These are phyloP conservation scores for Heteronetta atricapilla DNA, from an alignment of 2,113 vertebrate genomes.

Conservation along the genomic window DNA sequence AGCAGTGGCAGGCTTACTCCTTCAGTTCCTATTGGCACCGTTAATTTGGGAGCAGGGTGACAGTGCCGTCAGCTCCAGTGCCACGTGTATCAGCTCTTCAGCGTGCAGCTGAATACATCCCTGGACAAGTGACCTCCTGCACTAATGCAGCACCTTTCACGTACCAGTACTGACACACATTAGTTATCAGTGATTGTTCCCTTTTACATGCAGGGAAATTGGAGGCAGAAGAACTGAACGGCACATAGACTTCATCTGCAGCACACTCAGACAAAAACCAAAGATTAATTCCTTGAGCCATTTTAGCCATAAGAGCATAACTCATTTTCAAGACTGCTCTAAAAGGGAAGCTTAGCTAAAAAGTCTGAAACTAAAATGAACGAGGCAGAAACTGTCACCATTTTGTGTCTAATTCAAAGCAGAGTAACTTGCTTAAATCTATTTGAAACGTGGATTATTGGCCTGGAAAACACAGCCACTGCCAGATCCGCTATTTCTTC, in stretches of 20 bases:
- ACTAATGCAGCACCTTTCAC: rapidly evolving
- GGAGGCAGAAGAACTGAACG: background rate
- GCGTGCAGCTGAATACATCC: too few relatives aligned
- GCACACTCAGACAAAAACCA: background rate
- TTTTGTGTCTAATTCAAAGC: background rate
- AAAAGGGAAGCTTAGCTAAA: background rate
- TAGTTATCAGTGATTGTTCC: too few relatives aligned
- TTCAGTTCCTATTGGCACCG: background rate
- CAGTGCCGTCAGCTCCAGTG: background rate
- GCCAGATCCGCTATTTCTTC: background rate
- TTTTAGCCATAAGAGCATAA: background rate
- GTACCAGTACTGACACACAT: rapidly evolving
- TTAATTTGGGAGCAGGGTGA: background rate
- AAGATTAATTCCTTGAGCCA: background rate
- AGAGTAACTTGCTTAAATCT: background rate
- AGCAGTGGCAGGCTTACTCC: background rate
- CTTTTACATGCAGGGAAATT: background rate
- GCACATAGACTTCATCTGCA: background rate
- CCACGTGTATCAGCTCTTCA: background rate
- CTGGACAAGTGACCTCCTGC: background rate
- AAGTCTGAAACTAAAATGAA: rapidly evolving
- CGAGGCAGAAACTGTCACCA: rapidly evolving
- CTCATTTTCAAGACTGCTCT: background rate
- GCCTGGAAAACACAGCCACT: background rate
- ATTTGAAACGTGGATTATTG: background rate